phyloP scores from a whole-genome alignment of 2,888 invertebrate genomes.

The Stegophylla sp. region DNA sequence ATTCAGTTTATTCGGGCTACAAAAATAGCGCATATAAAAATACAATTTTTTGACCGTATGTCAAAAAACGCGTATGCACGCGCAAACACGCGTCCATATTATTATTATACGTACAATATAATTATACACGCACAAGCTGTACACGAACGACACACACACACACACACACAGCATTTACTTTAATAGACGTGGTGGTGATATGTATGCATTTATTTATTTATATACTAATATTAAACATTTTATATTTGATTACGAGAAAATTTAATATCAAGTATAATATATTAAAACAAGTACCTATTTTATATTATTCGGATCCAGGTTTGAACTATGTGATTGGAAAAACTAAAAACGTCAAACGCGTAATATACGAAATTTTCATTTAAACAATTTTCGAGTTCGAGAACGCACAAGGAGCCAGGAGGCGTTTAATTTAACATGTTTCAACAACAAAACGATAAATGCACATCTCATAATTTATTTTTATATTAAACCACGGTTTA shows the following conservation, averaged over 20 bases:
- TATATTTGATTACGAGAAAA: no score
- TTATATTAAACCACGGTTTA: conserved; percentile 24
- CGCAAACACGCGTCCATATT: neutral
- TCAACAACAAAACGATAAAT: conserved; percentile 6
- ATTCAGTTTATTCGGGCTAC: conserved; percentile 27
- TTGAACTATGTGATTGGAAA: no score
- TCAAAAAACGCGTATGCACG: neutral
- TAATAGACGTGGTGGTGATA: neutral
- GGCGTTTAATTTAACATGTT: conserved; percentile 6
- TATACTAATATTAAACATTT: no score
- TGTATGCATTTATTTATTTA: neutral
- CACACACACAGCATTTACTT: no score
- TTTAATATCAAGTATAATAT: no score
- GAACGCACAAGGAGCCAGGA: neutral
- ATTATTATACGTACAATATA: conserved; percentile 58
- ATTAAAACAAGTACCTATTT: no score
- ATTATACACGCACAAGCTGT: conserved; percentile 59
- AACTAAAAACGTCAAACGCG: neutral
- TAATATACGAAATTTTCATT: neutral
- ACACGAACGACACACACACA: conserved; percentile 59
- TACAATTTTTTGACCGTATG: conserved; percentile 44
- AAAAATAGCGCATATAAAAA: conserved; percentile 48
- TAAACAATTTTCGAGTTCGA: neutral
- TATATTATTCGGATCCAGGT: no score
- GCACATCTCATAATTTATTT: conserved; percentile 32